Conservation (phyloP, 2,113 vertebrate species). For the Lynx canadensis region DNA sequence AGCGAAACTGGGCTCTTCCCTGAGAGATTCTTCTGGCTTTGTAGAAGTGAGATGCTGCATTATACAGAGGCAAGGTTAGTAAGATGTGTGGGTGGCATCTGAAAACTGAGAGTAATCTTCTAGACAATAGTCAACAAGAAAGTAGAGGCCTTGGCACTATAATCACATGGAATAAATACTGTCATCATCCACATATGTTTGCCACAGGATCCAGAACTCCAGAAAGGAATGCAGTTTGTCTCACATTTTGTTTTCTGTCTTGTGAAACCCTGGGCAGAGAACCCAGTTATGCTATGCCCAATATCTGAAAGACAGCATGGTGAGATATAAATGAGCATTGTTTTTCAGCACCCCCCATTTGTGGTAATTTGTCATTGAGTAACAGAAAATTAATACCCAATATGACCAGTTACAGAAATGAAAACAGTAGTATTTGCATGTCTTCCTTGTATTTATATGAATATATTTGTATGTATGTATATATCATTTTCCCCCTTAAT, state of each 20-base stretch:
- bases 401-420: not conserved
- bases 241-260: not conserved
- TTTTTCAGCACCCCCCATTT: not conserved
- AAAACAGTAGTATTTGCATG: not conserved
- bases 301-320: not conserved
- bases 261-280: not conserved
- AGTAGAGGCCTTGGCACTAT: not conserved
- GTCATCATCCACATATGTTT: not conserved
- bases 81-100: not conserved
- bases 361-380: not conserved
- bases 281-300: not conserved
- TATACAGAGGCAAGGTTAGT: not conserved
- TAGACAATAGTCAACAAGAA: not conserved
- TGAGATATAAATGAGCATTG: not conserved
- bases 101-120: not conserved
- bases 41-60: not conserved
- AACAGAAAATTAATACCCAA: not conserved
- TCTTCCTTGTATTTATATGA: not conserved
- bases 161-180: not conserved
- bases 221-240: not conserved
- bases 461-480: not conserved
- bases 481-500: not conserved
- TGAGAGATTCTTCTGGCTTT: not conserved
- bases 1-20: not conserved
- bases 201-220: not conserved